Percentiles rank a stretch among this genome's conserved stretches.
Evolutionary conservation across 2,113 vertebrate genomes (phyloP).

Genomic region (Hiodon alosoides): DNA sequence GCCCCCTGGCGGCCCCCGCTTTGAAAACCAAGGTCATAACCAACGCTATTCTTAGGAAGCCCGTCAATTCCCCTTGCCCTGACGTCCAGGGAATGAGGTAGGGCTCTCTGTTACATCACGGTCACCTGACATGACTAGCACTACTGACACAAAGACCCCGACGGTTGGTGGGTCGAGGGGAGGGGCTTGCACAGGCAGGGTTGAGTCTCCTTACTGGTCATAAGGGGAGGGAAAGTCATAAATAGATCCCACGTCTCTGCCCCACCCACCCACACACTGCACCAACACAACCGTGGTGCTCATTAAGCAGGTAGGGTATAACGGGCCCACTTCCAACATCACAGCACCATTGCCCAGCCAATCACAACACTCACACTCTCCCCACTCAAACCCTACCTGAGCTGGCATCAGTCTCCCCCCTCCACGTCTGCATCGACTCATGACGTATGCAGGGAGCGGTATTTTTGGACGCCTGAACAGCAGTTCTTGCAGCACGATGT

Average conservation of each 20-base stretch:
- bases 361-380: slow-evolving; percentile 16
- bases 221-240: slow-evolving; percentile 25
- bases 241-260: slow-evolving; percentile 35
- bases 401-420: slow-evolving; percentile 42
- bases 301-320: slow-evolving; percentile 44
- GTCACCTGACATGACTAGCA: slow-evolving; percentile 29
- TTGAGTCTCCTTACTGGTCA: slow-evolving; percentile 15
- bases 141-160: slow-evolving; percentile 21
- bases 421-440: slow-evolving; percentile 39
- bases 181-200: slow-evolving; percentile 12
- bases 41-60: slow-evolving; percentile 73
- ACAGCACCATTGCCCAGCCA: slow-evolving; percentile 55
- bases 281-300: slow-evolving; percentile 27
- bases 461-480: slow-evolving; percentile 46
- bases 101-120: slow-evolving; percentile 65
- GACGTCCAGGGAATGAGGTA: slow-evolving; percentile 60
- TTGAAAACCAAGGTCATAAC: slow-evolving; percentile 31
- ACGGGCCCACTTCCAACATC: slow-evolving; percentile 48
- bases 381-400: not conserved
- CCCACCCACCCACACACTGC: slow-evolving; percentile 25
- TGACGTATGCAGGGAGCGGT: slow-evolving; percentile 56
- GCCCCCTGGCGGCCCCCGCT: too few species aligned
- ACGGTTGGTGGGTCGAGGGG: not conserved
- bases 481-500: slow-evolving; percentile 41
- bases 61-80: slow-evolving; percentile 65